Conservation (phyloP, 1,140 invertebrate genomes). For the Drosophila ohnishii region DNA sequence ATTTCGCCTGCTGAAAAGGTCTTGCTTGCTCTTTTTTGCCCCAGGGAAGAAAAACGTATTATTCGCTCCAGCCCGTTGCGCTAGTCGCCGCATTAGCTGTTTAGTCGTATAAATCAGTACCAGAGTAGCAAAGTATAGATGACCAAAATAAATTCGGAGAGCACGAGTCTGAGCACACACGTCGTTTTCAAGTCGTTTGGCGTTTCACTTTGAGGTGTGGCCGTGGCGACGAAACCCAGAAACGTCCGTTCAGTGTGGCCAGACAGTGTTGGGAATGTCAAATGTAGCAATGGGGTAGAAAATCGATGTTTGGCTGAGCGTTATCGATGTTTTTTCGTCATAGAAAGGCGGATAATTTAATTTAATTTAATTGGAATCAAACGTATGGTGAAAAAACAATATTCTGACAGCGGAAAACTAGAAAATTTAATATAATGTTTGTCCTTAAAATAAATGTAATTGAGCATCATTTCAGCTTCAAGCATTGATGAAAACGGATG, state of each 20-base stretch:
- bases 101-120: conserved; percentile 49
- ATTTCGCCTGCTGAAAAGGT: conserved; percentile 22
- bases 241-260: not conserved
- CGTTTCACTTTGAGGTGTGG: conserved; percentile 46
- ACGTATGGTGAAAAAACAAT: too few species aligned
- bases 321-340: too few species aligned
- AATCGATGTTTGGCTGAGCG: too few species aligned
- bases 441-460: too few species aligned
- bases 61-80: conserved; percentile 4
- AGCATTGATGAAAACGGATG: too few species aligned
- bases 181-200: conserved; percentile 73
- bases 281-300: too few species aligned
- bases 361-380: too few species aligned
- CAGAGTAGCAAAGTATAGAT: conserved; percentile 51
- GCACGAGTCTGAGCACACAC: conserved; percentile 75
- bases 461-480: too few species aligned
- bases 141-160: conserved; percentile 79
- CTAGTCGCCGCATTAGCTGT: conserved; percentile 43
- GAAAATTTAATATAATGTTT: too few species aligned
- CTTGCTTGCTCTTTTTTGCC: conserved; percentile 45
- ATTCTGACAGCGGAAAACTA: too few species aligned
- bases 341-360: too few species aligned
- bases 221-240: too few species aligned
- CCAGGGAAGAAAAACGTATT: conserved; percentile 7
- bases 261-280: not conserved